Conservation (phyloP, 2,797 vertebrate species). For the Mastacembelus armatus region DNA sequence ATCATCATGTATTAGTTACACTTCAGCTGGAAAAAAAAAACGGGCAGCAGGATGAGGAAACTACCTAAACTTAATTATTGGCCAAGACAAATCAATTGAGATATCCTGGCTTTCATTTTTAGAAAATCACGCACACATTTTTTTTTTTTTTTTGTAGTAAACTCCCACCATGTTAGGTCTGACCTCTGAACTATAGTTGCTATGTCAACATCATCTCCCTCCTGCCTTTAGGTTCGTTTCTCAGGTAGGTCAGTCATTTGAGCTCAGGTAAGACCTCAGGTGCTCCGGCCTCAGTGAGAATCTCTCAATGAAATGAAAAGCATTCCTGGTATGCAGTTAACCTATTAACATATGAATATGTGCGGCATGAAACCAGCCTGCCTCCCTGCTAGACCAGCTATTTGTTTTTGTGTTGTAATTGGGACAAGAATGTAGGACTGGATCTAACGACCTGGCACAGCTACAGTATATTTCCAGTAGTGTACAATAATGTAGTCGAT, state of each 20-base stretch:
- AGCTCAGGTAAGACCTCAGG: constrained; percentile 41
- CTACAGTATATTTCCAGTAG: constrained; percentile 35
- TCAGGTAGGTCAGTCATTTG: too few relatives aligned
- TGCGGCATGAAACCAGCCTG: constrained; percentile 67
- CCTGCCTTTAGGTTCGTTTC: constrained; percentile 54
- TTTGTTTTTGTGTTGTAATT: constrained; percentile 79
- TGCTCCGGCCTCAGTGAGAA: background rate
- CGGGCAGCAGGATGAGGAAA: constrained; percentile 16
- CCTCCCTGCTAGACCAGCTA: constrained; percentile 43
- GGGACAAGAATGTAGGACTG: constrained; percentile 78
- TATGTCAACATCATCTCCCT: constrained; percentile 3
- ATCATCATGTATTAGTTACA: constrained; percentile 65
- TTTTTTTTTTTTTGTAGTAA: background rate
- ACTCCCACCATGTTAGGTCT: background rate
- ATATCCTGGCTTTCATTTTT: background rate
- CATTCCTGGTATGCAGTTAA: constrained; percentile 54
- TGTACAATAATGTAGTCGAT: constrained; percentile 34
- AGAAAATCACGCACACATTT: background rate
- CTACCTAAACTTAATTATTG: constrained; percentile 11
- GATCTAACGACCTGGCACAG: constrained; percentile 43
- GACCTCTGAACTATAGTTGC: background rate
- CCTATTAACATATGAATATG: constrained; percentile 72
- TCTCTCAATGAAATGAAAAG: constrained; percentile 17
- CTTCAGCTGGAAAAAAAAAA: constrained; percentile 45
- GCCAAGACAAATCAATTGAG: background rate